phyloP scores from a whole-genome alignment of 2,888 invertebrate genomes.

The Caenorhabditis macrosperma region DNA sequence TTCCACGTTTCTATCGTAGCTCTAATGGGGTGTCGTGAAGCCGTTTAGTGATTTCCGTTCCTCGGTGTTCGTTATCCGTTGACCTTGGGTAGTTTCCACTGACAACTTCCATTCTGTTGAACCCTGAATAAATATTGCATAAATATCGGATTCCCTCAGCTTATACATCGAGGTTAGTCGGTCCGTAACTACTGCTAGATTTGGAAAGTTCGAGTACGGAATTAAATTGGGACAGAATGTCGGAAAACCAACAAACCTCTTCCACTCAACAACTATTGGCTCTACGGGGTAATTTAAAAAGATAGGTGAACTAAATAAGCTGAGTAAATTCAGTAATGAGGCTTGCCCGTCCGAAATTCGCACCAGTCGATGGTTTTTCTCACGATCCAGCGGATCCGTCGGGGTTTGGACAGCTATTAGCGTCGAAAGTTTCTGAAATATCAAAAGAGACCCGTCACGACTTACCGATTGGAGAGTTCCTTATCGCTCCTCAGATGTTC shows the following conservation, averaged over 20 bases:
- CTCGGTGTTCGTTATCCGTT: slow-evolving; percentile 50
- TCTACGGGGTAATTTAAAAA: slow-evolving; percentile 30
- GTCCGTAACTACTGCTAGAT: slow-evolving; percentile 2
- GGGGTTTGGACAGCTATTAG: slow-evolving; percentile 50
- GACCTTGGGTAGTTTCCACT: slow-evolving; percentile 49
- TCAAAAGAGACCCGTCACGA: slow-evolving; percentile 70
- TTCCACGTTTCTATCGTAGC: slow-evolving; percentile 38
- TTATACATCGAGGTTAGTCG: slow-evolving; percentile 8
- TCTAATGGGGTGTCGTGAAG: slow-evolving; percentile 32
- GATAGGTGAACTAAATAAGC: background rate
- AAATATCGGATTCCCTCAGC: background rate
- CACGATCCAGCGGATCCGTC: slow-evolving; percentile 83
- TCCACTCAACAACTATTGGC: slow-evolving; percentile 43
- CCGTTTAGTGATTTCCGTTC: slow-evolving; percentile 29
- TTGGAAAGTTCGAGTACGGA: background rate
- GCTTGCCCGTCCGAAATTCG: slow-evolving; percentile 91
- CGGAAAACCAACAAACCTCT: slow-evolving; percentile 8
- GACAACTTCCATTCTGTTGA: slow-evolving; percentile 55
- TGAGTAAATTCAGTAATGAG: slow-evolving; percentile 87
- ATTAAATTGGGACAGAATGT: slow-evolving; percentile 14
- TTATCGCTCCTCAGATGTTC: slow-evolving; percentile 95
- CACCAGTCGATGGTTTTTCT: slow-evolving; percentile 88
- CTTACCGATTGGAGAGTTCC: slow-evolving; percentile 88
- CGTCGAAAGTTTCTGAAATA: slow-evolving; percentile 27
- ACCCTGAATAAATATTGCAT: slow-evolving; percentile 54